phyloP scores from a whole-genome alignment of 37 sponge, comb jelly and placozoan genomes.

The Ianthella basta region DNA sequence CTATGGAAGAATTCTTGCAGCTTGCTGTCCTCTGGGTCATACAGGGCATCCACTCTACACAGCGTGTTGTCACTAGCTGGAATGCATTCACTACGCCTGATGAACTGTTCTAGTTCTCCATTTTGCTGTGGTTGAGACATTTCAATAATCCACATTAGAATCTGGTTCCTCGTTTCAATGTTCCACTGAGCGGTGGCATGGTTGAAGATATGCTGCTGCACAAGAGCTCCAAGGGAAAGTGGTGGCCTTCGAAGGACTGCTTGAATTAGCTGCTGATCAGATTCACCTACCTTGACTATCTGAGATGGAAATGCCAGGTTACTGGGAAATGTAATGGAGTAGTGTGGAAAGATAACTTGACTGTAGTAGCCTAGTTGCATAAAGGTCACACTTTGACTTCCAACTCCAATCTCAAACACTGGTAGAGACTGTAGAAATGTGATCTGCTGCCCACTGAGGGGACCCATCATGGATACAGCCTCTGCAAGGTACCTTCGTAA shows the following conservation, averaged over 20 bases:
- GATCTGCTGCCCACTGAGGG: background rate
- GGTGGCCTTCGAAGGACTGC: slow-evolving; percentile 6
- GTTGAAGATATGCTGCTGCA: slow-evolving; percentile 21
- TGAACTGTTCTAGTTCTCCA: slow-evolving; percentile 12
- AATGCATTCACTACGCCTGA: background rate
- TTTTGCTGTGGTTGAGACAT: background rate
- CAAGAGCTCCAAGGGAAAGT: slow-evolving; percentile 27
- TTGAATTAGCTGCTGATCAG: background rate
- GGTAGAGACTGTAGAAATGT: slow-evolving; percentile 20
- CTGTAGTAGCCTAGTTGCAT: background rate
- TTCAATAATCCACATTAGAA: slow-evolving; percentile 49
- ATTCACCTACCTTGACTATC: background rate
- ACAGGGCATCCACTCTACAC: slow-evolving; percentile 26
- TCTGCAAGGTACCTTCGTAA: background rate
- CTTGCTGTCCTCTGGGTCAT: slow-evolving; percentile 33
- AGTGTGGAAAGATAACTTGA: slow-evolving; percentile 14
- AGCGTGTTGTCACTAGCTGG: background rate
- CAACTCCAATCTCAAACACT: slow-evolving; percentile 54
- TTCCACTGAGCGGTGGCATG: slow-evolving; percentile 21
- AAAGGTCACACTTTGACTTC: slow-evolving; percentile 14
- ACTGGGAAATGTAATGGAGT: slow-evolving; percentile 1
- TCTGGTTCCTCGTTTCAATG: slow-evolving; percentile 16
- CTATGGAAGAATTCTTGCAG: slow-evolving; percentile 44
- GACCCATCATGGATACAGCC: background rate
- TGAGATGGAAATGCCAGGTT: slow-evolving; percentile 35